Percentiles rank a stretch among this genome's conserved stretches.
Conservation (phyloP, 2,113 vertebrate species). For the Forbesichthys agassizii region DNA sequence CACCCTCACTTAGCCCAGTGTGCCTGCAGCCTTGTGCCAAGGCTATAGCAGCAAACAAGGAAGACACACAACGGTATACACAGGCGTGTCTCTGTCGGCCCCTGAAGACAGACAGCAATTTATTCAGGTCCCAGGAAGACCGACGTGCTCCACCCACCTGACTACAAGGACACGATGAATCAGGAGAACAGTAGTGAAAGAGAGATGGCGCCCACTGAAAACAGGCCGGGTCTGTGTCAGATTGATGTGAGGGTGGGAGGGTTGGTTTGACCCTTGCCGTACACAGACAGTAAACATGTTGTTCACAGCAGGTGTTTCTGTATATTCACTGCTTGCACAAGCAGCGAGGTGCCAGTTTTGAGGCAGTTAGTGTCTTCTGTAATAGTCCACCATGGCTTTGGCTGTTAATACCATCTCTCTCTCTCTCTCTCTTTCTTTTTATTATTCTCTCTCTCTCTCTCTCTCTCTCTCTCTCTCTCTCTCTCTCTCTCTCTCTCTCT, state of each 20-base stretch:
- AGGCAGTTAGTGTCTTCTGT: too few relatives aligned
- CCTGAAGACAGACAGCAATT: constrained; percentile 31
- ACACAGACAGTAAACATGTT: not conserved
- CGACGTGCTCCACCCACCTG: constrained; percentile 8
- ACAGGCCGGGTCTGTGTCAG: not conserved
- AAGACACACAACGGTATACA: constrained; percentile 35
- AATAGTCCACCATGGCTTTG: too few relatives aligned
- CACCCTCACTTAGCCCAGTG: not conserved
- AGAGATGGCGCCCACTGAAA: constrained; percentile 12
- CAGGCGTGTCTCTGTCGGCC: constrained; percentile 55
- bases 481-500: constrained; percentile 1
- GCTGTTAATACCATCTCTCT: not conserved
- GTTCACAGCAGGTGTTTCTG: not conserved
- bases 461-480: not conserved
- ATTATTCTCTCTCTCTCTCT: not conserved
- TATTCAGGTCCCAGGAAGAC: constrained; percentile 27
- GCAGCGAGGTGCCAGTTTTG: too few relatives aligned
- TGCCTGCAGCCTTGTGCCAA: not conserved
- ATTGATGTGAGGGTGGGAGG: not conserved
- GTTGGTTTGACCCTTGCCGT: not conserved
- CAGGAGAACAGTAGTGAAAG: not conserved
- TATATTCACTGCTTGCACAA: too few relatives aligned
- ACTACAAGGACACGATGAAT: constrained; percentile 20
- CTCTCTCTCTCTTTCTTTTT: constrained; percentile 40
- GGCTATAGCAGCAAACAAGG: constrained; percentile 32